Base-by-base conservation (phyloP, 1,140 invertebrate genomes). In the Procambarus virginalis region DNA sequence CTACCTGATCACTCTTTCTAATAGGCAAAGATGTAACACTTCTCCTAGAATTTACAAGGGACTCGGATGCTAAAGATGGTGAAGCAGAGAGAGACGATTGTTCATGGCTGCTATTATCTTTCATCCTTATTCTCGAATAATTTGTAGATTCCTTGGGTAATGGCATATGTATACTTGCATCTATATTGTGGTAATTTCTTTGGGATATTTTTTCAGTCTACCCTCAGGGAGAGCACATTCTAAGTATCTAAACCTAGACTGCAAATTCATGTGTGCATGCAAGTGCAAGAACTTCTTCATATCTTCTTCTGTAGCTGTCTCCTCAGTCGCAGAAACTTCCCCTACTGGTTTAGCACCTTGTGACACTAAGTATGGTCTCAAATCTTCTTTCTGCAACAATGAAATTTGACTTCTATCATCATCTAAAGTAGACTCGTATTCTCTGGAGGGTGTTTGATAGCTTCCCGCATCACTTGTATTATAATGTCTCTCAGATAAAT, bases 391-490 rank as follows among this genome's bases (percentile, higher is more conserved):
- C 2, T 58, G 49, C 22, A 46, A 3, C 14, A 81, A 34, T 17
- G 79, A 81, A 20, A 81, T 46, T 55, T 81, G 49, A 34, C 79
- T 81, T 81, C 22, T n/a, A 1, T 8, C 20, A 58, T 51, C 79
- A 51, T 58, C 79, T 51, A 81, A 17, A 3, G 79, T 60, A n/a
- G 79, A 81, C 34, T 81, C 79, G 14, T 60, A 60, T 58, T 81
- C 79, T 34, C 79, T 58, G 51, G 79, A 81, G 17, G 79, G 79
- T 20, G 79, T 81, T 3, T 81, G 79, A n/a, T 81, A 81, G 51
- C n/a, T 58, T 2, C 51, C 51, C 60, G 79, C 60, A 22, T 51
- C 79, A 81, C 79, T 81, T 8, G 14, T 34, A n/a, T 34, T 81
- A 20, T 60, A 10, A 58, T 81, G 51, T 22, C 51, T 81, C 4